Base-by-base conservation (phyloP, 2,113 vertebrate genomes). In the Ceyx melanurus region DNA sequence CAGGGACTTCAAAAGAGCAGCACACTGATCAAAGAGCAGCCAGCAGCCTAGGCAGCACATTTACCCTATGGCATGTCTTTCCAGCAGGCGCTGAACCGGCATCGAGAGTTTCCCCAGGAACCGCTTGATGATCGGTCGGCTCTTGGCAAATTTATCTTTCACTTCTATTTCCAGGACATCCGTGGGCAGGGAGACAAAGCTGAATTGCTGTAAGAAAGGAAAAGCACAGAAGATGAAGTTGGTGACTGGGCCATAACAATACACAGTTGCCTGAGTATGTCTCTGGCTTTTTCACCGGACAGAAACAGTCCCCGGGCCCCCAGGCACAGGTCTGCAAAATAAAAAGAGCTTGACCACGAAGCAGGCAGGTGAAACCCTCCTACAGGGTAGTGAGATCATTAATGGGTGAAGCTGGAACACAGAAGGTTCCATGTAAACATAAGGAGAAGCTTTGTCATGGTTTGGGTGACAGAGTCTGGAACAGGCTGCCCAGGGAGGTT, bases 61-160 rank as follows among this genome's bases (percentile, higher is more conserved):
- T 98, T 98, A 99, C 99, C 99, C 99, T 37, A 99, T 99, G 66
- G 99, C 99, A 40, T 99, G 98, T 96, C 99, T 99, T 93, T 99
- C 99, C 97, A 99, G 95, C 58, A 99, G 98, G 82, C 99, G 98
- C 80, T 99, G 99, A 20, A 99, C 99, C 0, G 99, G 99, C 96
- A 99, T 98, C 0, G 98, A 99, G 56, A 99, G 97, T 95, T 99
- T 99, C 91, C 99, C 99, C 90, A 99, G 97, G 95, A 99, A 99
- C 58, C 99, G 98, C 53, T 99, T 99, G 97, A 99, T 99, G 97
- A 99, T 99, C 0, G 99, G 99, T 17, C 99, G 98, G 92, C 99
- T 99, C 95, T 99, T 99, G 67, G 99, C 98, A 94, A 99, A 99
- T 96, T 99, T 99, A 94, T 99, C 99, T 96, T 99, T 99, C 88